Percentiles rank a stretch among this genome's conserved stretches.
These are phyloP conservation scores for Diceros bicornis DNA, from an alignment of 2,797 vertebrate species.

Conservation along the genomic window DNA sequence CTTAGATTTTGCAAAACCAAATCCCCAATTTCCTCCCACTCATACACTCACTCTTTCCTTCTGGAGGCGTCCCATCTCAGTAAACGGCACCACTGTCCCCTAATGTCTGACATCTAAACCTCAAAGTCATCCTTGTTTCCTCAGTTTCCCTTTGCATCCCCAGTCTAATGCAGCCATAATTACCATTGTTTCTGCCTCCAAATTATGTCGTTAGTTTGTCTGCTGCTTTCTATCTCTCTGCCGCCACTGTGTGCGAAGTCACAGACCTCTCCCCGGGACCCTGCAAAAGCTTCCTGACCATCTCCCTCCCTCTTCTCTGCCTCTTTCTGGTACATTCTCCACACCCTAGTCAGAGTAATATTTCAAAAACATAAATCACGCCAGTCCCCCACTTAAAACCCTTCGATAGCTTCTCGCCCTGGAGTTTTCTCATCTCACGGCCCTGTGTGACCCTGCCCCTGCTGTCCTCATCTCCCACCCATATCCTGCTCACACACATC, in stretches of 20 bases:
- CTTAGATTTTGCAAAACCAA: neutral
- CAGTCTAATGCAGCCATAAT: neutral
- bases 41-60: neutral
- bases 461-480: too few species aligned
- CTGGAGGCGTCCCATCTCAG: neutral
- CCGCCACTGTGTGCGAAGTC: rapidly evolving
- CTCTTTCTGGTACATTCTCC: neutral
- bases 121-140: neutral
- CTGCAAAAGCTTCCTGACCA: neutral
- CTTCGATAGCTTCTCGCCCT: neutral
- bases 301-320: neutral
- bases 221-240: neutral
- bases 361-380: neutral
- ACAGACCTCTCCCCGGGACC: neutral
- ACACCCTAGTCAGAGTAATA: neutral
- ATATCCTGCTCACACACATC: rapidly evolving
- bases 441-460: neutral
- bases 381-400: neutral
- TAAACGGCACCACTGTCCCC: neutral
- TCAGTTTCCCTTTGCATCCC: neutral
- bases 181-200: neutral
- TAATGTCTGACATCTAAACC: neutral
- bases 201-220: neutral
- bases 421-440: neutral
- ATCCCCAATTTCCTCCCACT: neutral